Base-by-base conservation (phyloP, 2,113 vertebrate species). In the Nibea coibor region DNA sequence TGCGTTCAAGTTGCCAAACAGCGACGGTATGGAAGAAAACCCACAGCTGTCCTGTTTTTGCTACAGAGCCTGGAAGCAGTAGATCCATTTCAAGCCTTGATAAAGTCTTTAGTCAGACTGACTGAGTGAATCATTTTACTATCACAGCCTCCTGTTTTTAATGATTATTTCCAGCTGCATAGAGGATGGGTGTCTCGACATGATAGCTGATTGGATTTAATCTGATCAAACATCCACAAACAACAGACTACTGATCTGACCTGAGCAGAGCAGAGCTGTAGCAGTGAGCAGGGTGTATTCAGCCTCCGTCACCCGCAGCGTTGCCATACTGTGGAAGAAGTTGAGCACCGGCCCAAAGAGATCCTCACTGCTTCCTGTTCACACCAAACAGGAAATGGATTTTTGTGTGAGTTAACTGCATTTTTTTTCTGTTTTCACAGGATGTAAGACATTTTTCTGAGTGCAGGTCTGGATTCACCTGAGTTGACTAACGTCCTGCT, bases 281-380 rank as follows among this genome's bases (percentile, higher is more conserved):
- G 97, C 97, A 9, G 96, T 95, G 14, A 98, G 97, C 70, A 99
- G 94, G 10, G 96, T 91, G n/a, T 99, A 99, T 58, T 99, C 97
- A 0, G 93, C 93, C 78, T 97, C 97, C 0, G 95, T 96, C 82
- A 97, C 93, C n/a, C 93, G 93, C 51, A 99, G 93, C 42, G 94
- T 94, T 19, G 92, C 94, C 96, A 98, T 98, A 90, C 96, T 98
- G 94, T 96, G 96, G 90, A 96, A 97, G 95, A 98, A 99, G 93
- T 96, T 96, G 85, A 97, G 95, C 42, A 97, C 89, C 0, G 95
- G 95, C 0, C 94, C 93, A 53, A 96, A 93, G 81, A 98, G 95
- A 81, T 99, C 97, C 86, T 97, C 96, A 50, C 91, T 93, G 84
- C 92, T 88, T 87, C 94, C 98, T 98, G 89, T 67, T 70, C 80